phyloP scores from a whole-genome alignment of 1,140 invertebrate genomes.

The Zaprionus inermis region DNA sequence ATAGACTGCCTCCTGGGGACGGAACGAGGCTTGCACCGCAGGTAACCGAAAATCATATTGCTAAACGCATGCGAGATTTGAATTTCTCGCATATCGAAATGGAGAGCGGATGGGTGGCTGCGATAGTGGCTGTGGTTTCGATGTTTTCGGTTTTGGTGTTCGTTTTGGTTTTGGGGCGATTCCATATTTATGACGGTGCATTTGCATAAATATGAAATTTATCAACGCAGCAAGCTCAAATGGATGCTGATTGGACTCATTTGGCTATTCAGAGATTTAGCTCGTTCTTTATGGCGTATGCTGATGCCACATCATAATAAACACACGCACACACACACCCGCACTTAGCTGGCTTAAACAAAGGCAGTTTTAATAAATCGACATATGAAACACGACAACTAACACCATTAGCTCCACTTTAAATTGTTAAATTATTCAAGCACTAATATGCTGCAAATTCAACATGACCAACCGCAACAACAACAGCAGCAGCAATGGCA shows the following conservation, averaged over 20 bases:
- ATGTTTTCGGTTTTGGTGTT: conserved; percentile 39
- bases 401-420: conserved; percentile 82
- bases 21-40: conserved; percentile 41
- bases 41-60: conserved; percentile 67
- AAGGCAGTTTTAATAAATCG: conserved; percentile 80
- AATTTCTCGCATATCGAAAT: conserved; percentile 39
- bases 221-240: conserved; percentile 67
- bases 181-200: conserved; percentile 30
- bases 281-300: conserved; percentile 64
- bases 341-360: conserved; percentile 51
- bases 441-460: conserved; percentile 66
- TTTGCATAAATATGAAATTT: conserved; percentile 82
- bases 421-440: conserved; percentile 81
- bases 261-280: conserved; percentile 67
- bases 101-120: conserved; percentile 13
- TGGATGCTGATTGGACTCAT: conserved; percentile 81
- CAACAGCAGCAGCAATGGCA: conserved; percentile 41
- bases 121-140: conserved; percentile 41
- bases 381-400: conserved; percentile 81
- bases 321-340: conserved; percentile 19
- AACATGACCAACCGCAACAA: conserved; percentile 36
- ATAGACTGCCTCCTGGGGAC: conserved; percentile 38
- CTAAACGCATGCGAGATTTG: conserved; percentile 61
- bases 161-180: conserved; percentile 47
- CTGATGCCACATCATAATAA: conserved; percentile 63